Evolutionary conservation across 2,888 invertebrate species (phyloP), one percentile per base, ranked within the genome.

Genomic region (Cecidostiba fungosa): DNA sequence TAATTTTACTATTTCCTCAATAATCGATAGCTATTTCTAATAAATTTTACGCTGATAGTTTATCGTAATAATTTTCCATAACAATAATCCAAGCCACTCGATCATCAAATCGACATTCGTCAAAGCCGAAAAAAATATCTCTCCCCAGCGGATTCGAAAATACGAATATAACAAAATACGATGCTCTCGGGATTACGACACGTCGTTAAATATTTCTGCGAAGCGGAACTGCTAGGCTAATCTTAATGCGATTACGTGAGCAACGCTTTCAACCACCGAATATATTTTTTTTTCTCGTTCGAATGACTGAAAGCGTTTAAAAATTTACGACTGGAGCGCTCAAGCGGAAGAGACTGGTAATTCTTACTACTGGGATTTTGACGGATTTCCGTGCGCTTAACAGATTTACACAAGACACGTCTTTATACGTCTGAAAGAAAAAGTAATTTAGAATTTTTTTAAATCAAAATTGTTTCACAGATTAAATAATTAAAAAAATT

Each of bases 211-310:
- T 82, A 82, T 82, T 82, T 66, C 23, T 4, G 8, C 32, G 74
- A 50, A n/a, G 23, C 14, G 10, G 16, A 26, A 29, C 36, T 50
- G 19, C 50, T 19, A 32, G 32, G 32, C 59, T n/a, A 73, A 73
- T 73, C 81, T 73, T 81, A 81, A 81, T 74, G 62, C 81, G 81
- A 81, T 81, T 81, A 81, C 54, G 29, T 23, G 47, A 19, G 39
- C 12, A n/a, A 36, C 79, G 47, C 47, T 74, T 66, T 62, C 73
- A 1, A 23, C 2, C 70, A 29, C 70, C 76, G 76, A 43, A 8
- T 23, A n/a, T n/a, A n/a, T n/a, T n/a, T 43, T 43, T 12, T 26
- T 73, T 54, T 50, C 23, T 39, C 29, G 50, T 29, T 6, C n/a
- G 32, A 32, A 5, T 6, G 54, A 54, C 1, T 0, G n/a, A n/a